Base-by-base conservation (phyloP, 2,113 vertebrate species). In the Sialia sialis region DNA sequence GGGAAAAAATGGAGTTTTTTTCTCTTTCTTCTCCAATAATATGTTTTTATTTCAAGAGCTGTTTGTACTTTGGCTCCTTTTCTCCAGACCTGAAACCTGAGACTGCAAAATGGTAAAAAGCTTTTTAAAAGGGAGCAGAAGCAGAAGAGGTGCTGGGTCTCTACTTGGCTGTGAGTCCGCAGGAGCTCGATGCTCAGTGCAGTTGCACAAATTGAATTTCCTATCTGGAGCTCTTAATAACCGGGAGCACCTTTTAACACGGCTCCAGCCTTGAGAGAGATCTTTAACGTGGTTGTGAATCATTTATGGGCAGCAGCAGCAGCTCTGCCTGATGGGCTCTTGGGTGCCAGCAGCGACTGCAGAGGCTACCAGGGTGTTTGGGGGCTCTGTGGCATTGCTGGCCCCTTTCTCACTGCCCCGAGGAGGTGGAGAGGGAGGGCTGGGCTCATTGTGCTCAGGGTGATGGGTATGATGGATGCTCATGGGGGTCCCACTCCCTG, bases 391-490 rank as follows among this genome's bases (percentile, higher is more conserved):
- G 4, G 55, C 64, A n/a, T 13, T 2, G 7, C 48, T 86, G 56
- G 19, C 39, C 39, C 15, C 26, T 49, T 54, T 23, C 66, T 44
- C 13, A 0, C 34, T 48, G 54, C 36, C n/a, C 11, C 18, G 0
- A 2, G 3, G 67, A 79, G 60, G 2, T 51, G 38, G n/a, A 49
- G 64, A 60, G 52, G 43, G 54, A 16, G 52, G 64, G 58, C 52
- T 43, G 58, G 46, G 21, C 52, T 66, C 3, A 0, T 34, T 0
- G 0, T 84, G 74, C 78, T 75, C 38, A 1, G 30, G 36, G 49
- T 52, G 41, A 4, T 60, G 67, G 34, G 26, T 34, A 5, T 73
- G 36, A 9, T 56, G 59, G 63, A 34, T 60, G 52, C 23, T 46
- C 4, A 0, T 38, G 3, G 18, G 76, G 43, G 18, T 58, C 60